A percentile compares a stretch with the other conserved stretches of the same genome.
Conservation (phyloP, 2,888 invertebrate species). For the Phymatocera aterrima region DNA sequence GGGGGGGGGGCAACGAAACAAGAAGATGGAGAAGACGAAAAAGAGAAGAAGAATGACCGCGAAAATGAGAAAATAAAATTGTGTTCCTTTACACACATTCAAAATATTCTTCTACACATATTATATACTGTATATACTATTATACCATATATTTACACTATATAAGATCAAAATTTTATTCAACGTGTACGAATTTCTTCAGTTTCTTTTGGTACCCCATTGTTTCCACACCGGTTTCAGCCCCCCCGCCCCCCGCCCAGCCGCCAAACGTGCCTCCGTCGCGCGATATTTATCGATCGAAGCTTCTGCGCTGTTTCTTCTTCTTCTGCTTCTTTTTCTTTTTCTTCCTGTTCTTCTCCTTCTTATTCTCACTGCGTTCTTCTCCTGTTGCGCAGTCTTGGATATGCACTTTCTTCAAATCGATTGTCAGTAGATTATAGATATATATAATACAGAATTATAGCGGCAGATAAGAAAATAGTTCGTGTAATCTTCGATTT, state of each 20-base stretch:
- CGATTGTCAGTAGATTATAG: too few relatives aligned
- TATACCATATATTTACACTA: neutral
- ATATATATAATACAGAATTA: too few relatives aligned
- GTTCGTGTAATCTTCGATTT: too few relatives aligned
- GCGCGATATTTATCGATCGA: slow-evolving; percentile 30
- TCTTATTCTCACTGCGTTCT: slow-evolving; percentile 46
- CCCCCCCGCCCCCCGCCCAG: neutral
- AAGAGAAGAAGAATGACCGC: too few relatives aligned
- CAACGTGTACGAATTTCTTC: slow-evolving; percentile 22
- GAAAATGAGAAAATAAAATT: slow-evolving; percentile 18
- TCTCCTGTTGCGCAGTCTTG: neutral
- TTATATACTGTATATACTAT: neutral
- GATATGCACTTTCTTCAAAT: neutral
- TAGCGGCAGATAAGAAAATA: too few relatives aligned
- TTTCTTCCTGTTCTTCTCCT: neutral
- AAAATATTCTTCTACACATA: neutral
- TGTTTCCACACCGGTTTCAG: slow-evolving; percentile 28
- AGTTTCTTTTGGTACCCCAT: neutral
- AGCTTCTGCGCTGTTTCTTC: slow-evolving; percentile 41
- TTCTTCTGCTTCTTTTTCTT: neutral
- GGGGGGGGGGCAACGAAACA: slow-evolving; percentile 19
- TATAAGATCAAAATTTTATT: neutral
- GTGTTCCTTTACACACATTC: neutral
- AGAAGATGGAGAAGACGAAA: neutral
- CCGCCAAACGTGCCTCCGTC: neutral